phyloP scores from a whole-genome alignment of 2,888 invertebrate species.

The Prostheceraeus crozeri region DNA sequence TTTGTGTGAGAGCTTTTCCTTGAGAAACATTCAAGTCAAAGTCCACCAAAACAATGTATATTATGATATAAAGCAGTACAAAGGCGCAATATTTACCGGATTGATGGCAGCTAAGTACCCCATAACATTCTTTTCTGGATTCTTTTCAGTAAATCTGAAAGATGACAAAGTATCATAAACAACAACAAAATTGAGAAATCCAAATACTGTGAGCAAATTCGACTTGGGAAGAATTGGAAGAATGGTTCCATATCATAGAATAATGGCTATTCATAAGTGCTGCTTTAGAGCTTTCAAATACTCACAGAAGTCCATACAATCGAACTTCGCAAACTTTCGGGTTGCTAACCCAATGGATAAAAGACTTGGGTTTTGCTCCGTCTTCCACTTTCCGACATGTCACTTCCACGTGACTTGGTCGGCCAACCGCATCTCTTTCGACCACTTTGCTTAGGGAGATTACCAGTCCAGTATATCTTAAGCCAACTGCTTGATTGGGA shows the following conservation, averaged over 20 bases:
- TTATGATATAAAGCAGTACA: conserved; percentile 18
- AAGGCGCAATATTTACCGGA: conserved; percentile 46
- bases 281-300: conserved; percentile 43
- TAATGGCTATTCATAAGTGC: too few species aligned
- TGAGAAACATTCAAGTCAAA: too few species aligned
- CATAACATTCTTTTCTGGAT: conserved; percentile 89
- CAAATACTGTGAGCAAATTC: too few species aligned
- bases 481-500: conserved; percentile 74
- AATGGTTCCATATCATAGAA: too few species aligned
- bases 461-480: conserved; percentile 80
- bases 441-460: conserved; percentile 66
- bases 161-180: conserved; percentile 15
- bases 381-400: conserved; percentile 67
- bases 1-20: too few species aligned
- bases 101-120: conserved; percentile 87
- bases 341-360: conserved; percentile 89
- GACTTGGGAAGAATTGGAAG: too few species aligned
- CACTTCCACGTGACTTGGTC: conserved; percentile 68
- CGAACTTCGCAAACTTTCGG: conserved; percentile 69
- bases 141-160: conserved; percentile 78
- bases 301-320: conserved; percentile 78
- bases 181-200: conserved; percentile 20
- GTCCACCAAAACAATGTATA: too few species aligned
- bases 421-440: conserved; percentile 63
- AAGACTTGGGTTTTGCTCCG: conserved; percentile 83